Base-by-base conservation (phyloP, 2,797 vertebrate species). In the Scolopax bukidnonensis region DNA sequence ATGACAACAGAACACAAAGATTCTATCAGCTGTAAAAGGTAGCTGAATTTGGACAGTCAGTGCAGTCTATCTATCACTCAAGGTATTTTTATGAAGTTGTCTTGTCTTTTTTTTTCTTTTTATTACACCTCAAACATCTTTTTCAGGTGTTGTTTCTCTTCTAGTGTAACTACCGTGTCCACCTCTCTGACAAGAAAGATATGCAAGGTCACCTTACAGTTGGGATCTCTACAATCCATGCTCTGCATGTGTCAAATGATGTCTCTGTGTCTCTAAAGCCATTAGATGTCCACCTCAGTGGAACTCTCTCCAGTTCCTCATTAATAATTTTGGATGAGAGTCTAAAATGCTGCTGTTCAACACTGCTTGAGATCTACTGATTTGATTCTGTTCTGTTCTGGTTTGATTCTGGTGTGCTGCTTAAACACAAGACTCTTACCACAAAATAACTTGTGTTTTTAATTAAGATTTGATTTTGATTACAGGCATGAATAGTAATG, bases 401-500 rank as follows among this genome's bases (percentile, higher is more conserved):
- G 41, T 54, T 82, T 73, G 68, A 74, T 33, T 93, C 21, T 40
- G 21, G 27, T 89, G 45, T 23, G 45, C 45, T 47, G 21, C 78
- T 91, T 71, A 92, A 89, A 92, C 75, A 41, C 79, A 82, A 74
- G 27, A 28, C 53, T 38, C 9, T 53, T 73, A 82, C 19, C 23
- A 84, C 4, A 48, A 64, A 77, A 81, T 74, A 8, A 82, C 56
- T n/a, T 70, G 7, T 1, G 9, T 14, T 82, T 93, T 63, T 77
- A 93, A 86, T 82, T 64, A 60, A 82, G 33, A 85, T 64, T 68
- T 80, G 8, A 84, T 79, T 90, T 94, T 82, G 47, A 89, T 63
- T 84, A 56, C 21, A 67, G 21, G 56, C 36, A 38, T 25, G 53
- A 87, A 77, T 33, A 89, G 14, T 40, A 60, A 85, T 16, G 36